These are phyloP conservation scores for Neotoma lepida DNA, from an alignment of 2,113 vertebrate species.

Conservation along the genomic window DNA sequence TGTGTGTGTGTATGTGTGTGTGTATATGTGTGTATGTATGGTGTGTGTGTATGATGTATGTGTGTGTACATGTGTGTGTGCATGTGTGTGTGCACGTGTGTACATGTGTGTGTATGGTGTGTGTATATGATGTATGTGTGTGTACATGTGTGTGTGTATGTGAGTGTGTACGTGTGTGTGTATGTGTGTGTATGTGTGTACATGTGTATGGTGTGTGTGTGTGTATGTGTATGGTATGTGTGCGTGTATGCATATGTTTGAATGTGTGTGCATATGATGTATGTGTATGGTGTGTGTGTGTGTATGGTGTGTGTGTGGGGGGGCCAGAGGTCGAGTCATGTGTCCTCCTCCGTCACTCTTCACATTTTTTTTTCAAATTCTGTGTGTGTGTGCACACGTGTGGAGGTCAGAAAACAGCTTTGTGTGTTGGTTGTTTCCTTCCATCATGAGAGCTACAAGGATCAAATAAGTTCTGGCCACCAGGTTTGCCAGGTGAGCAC, in stretches of 20 bases:
- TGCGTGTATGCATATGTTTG: neutral
- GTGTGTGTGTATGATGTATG: neutral
- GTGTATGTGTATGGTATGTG: neutral
- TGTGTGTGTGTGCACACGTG: neutral
- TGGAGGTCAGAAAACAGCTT: neutral
- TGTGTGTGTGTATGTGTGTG: neutral
- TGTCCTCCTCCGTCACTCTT: neutral
- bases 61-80: neutral
- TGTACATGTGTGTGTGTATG: neutral
- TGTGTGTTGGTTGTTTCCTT: neutral
- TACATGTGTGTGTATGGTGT: neutral
- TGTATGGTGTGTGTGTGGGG: neutral
- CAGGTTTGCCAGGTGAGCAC: neutral
- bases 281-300: neutral
- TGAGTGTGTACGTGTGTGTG: neutral
- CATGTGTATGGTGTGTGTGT: neutral
- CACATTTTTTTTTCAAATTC: neutral
- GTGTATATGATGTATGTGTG: neutral
- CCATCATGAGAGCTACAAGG: neutral
- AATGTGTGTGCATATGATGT: neutral
- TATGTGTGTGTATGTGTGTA: neutral
- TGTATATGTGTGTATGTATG: neutral
- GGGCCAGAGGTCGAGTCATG: neutral
- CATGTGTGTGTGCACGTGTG: neutral
- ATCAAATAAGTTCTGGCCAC: neutral